Evolutionary conservation across 2,888 invertebrate species (phyloP).

Genomic region (Micropterix aruncella): DNA sequence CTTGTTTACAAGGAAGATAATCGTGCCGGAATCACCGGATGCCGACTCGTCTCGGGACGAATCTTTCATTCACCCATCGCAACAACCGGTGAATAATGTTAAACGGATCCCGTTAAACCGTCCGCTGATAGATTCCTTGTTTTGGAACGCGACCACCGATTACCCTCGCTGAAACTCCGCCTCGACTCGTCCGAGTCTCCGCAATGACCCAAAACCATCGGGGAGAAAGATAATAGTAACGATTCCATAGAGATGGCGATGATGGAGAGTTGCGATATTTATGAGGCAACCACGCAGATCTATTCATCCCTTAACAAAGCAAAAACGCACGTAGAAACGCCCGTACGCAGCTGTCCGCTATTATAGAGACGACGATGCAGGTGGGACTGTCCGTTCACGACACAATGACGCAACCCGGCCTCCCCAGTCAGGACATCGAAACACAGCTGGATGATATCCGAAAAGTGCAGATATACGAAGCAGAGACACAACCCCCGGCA

Average conservation of each 20-base stretch:
- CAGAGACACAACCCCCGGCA: neutral
- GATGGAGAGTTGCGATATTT: neutral
- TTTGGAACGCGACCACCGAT: neutral
- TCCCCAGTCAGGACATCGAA: neutral
- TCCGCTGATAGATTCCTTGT: neutral
- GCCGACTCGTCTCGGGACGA: neutral
- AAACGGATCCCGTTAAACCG: neutral
- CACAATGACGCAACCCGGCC: neutral
- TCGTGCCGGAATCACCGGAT: no score
- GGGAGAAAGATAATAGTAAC: neutral
- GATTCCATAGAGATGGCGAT: neutral
- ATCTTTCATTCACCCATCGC: neutral
- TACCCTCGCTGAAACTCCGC: neutral
- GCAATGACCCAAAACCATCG: neutral
- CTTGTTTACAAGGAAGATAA: neutral
- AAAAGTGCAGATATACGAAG: neutral
- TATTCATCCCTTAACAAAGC: no score
- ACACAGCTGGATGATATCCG: no score
- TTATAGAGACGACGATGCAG: no score
- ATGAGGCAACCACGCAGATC: no score
- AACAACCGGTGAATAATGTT: neutral
- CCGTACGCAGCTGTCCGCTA: no score
- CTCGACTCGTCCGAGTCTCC: neutral
- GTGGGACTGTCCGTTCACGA: neutral
- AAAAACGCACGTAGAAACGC: no score